Percentiles rank a stretch among this genome's conserved stretches.
Evolutionary conservation across 1,140 invertebrate species (phyloP).

Genomic region (Riptortus pedestris): DNA sequence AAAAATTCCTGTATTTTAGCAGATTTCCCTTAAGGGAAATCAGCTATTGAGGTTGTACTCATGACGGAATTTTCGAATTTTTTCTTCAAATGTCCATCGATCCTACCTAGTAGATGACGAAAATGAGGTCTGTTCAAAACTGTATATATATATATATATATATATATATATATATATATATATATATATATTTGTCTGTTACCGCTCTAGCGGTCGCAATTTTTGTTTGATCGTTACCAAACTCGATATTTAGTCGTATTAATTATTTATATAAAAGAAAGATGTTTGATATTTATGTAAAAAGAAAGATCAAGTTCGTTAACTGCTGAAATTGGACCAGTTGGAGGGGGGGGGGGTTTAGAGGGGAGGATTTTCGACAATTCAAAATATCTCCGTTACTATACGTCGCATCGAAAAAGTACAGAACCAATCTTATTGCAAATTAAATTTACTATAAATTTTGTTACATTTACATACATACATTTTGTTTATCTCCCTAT

Average conservation of each 20-base stretch:
- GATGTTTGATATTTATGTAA: too few relatives aligned
- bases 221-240: background rate
- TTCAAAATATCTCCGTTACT: too few relatives aligned
- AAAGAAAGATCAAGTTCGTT: too few relatives aligned
- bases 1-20: too few relatives aligned
- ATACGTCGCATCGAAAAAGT: too few relatives aligned
- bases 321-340: too few relatives aligned
- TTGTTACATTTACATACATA: too few relatives aligned
- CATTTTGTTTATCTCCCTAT: too few relatives aligned
- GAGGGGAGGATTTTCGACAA: too few relatives aligned
- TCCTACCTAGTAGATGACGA: background rate
- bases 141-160: slow-evolving; percentile 6
- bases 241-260: background rate
- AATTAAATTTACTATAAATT: too few relatives aligned
- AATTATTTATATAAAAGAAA: background rate
- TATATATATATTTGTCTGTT: background rate
- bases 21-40: background rate
- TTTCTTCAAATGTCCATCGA: background rate
- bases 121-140: background rate
- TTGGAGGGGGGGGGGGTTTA: too few relatives aligned
- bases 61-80: background rate
- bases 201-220: background rate
- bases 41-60: background rate
- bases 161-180: slow-evolving; percentile 1
- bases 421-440: too few relatives aligned